Base-by-base conservation (phyloP, 2,113 vertebrate species). In the Rhinolophus ferrumequinum region DNA sequence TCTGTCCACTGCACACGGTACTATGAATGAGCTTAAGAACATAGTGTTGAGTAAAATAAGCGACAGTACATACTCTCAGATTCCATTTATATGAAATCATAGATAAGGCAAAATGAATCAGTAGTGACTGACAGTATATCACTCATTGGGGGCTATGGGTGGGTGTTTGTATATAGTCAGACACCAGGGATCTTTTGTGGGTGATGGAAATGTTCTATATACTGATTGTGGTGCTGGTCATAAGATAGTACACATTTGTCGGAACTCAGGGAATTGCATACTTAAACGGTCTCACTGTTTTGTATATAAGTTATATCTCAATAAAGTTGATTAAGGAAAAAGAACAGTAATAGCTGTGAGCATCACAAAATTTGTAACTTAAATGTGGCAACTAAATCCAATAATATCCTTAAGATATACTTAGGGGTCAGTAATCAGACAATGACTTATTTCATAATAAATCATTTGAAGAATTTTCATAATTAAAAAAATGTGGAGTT, bases 381-480 rank as follows among this genome's bases (percentile, higher is more conserved):
- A 73, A 83, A 86, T 88, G 28, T 93, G 35, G 28, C 77, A 81
- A 30, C 9, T 83, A 93, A 93, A 52, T 85, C 66, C 83, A 88
- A 50, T 76, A 86, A 13, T 28, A 60, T 72, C n/a, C 18, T n/a
- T 88, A 84, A 94, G n/a, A 58, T 90, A 54, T 12, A 28, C 60
- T 72, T 88, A 72, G 81, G 56, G 28, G 44, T 96, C 30, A 69
- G 2, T 75, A 88, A 88, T 69, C 38, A 85, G 47, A 94, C 92
- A 96, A 82, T 83, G 41, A 47, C 24, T 86, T 12, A 19, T 92
- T 94, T 95, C 6, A 9, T 76, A 90, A 56, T 95, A 52, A 21
- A 58, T 92, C 33, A 58, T 90, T 95, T 87, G 64, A 97, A 90
- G 75, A 80, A 87, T 90, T 94, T 93, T 97, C 24, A 13, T 13